Percentiles rank a stretch among this genome's conserved stretches.
phyloP scores from a whole-genome alignment of 2,888 invertebrate genomes.

The Limenitis camilla region DNA sequence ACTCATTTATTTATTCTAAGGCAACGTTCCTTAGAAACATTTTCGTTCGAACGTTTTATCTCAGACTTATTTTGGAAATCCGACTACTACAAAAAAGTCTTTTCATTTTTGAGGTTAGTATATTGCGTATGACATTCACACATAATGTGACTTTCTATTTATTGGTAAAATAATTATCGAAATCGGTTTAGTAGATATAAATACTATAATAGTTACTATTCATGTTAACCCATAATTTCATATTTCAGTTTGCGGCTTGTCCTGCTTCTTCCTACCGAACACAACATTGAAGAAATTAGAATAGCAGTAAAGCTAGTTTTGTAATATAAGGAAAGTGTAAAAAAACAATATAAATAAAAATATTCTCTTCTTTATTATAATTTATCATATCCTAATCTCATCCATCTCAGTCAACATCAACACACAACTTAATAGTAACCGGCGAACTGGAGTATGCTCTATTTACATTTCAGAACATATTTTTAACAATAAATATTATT shows the following conservation, averaged over 20 bases:
- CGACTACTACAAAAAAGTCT: too few relatives aligned
- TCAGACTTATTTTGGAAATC: too few relatives aligned
- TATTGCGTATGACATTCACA: too few relatives aligned
- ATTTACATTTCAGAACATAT: conserved; percentile 41
- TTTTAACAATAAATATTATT: conserved; percentile 35
- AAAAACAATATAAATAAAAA: conserved; percentile 42
- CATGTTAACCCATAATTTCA: conserved; percentile 8
- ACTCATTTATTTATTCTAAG: too few relatives aligned
- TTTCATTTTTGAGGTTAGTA: too few relatives aligned
- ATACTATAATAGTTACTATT: conserved; percentile 20
- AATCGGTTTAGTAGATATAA: too few relatives aligned
- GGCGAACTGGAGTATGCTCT: conserved; percentile 54
- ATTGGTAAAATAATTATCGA: too few relatives aligned
- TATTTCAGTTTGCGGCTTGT: conserved; percentile 51
- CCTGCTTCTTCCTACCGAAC: conserved; percentile 56
- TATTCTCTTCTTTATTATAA: conserved; percentile 70
- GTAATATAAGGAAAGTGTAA: conserved; percentile 11
- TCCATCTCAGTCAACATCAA: conserved; percentile 57
- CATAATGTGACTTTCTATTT: too few relatives aligned
- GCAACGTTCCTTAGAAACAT: too few relatives aligned
- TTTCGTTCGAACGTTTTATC: too few relatives aligned
- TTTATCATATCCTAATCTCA: conserved; percentile 63
- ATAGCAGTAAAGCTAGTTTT: conserved; percentile 26
- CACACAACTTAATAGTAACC: conserved; percentile 39
- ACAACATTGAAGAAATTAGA: conserved; percentile 64